phyloP scores from a whole-genome alignment of 1,140 invertebrate genomes.

The Lepidurus arcticus region DNA sequence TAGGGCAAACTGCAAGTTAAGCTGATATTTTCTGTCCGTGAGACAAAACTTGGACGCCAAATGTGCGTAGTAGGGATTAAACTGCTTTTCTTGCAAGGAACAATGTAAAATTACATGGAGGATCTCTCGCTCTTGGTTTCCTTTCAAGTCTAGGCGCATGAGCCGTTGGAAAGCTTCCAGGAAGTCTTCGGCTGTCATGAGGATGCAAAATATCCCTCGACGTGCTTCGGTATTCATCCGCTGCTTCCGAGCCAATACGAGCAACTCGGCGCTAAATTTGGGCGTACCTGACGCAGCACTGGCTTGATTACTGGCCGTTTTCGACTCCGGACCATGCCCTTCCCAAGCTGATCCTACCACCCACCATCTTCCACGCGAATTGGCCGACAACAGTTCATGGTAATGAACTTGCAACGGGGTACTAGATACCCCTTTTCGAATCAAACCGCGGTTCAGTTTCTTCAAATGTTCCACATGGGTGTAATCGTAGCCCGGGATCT shows the following conservation, averaged over 20 bases:
- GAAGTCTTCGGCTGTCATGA: slow-evolving; percentile 86
- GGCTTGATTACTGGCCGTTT: slow-evolving; percentile 44
- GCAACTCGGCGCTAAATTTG: slow-evolving; percentile 54
- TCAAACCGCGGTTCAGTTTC: slow-evolving; percentile 65
- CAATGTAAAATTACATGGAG: slow-evolving; percentile 76
- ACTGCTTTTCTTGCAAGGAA: slow-evolving; percentile 77
- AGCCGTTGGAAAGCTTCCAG: slow-evolving; percentile 90
- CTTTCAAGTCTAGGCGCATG: slow-evolving; percentile 69
- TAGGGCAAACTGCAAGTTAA: slow-evolving; percentile 76
- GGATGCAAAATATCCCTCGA: slow-evolving; percentile 72
- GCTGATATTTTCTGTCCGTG: slow-evolving; percentile 73
- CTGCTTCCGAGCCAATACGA: slow-evolving; percentile 75
- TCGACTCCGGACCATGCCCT: slow-evolving; percentile 49
- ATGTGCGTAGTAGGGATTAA: slow-evolving; percentile 84
- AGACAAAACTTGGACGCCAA: slow-evolving; percentile 77
- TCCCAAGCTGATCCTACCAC: slow-evolving; percentile 92
- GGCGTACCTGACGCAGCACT: slow-evolving; percentile 28
- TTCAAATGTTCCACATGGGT: slow-evolving; percentile 70
- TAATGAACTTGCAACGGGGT: slow-evolving; percentile 71
- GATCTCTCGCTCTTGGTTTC: slow-evolving; percentile 74
- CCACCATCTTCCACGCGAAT: slow-evolving; percentile 91
- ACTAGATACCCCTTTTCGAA: slow-evolving; percentile 67
- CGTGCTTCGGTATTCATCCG: slow-evolving; percentile 58
- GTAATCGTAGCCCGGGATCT: slow-evolving; percentile 83
- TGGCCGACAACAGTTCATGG: slow-evolving; percentile 78